Evolutionary conservation across 1,140 invertebrate genomes (phyloP).

Genomic region (Cyrtorhinus lividipennis): DNA sequence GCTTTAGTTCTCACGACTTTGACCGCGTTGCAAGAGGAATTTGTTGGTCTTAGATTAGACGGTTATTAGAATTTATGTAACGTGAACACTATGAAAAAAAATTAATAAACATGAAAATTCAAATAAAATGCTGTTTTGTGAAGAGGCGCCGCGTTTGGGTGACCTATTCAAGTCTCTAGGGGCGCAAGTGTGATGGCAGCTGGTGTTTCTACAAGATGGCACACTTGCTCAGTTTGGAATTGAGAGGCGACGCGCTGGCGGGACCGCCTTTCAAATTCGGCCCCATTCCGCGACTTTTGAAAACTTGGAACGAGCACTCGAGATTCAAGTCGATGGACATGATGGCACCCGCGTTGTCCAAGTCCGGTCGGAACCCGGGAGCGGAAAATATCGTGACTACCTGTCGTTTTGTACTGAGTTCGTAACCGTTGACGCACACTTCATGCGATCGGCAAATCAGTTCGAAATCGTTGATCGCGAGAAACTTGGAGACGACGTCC

Average conservation of each 20-base stretch:
- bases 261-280: neutral
- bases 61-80: no score
- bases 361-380: conserved; percentile 39
- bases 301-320: neutral
- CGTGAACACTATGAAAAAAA: no score
- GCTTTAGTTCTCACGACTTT: no score
- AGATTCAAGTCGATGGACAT: neutral
- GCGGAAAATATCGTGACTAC: conserved; percentile 42
- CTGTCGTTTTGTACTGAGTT: neutral
- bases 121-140: no score
- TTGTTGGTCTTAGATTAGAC: no score
- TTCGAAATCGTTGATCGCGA: conserved; percentile 60
- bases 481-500: conserved; percentile 49
- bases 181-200: no score
- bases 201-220: neutral
- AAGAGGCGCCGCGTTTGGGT: no score
- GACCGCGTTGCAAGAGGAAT: no score
- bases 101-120: no score
- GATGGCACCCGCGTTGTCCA: conserved; percentile 44
- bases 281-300: neutral
- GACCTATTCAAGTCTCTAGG: no score
- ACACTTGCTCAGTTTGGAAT: neutral
- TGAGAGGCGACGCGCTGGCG: neutral
- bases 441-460: conserved; percentile 67
- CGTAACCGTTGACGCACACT: conserved; percentile 33